phyloP scores from a whole-genome alignment of 2,797 vertebrate genomes.

The Lepilemur septentrionalis region DNA sequence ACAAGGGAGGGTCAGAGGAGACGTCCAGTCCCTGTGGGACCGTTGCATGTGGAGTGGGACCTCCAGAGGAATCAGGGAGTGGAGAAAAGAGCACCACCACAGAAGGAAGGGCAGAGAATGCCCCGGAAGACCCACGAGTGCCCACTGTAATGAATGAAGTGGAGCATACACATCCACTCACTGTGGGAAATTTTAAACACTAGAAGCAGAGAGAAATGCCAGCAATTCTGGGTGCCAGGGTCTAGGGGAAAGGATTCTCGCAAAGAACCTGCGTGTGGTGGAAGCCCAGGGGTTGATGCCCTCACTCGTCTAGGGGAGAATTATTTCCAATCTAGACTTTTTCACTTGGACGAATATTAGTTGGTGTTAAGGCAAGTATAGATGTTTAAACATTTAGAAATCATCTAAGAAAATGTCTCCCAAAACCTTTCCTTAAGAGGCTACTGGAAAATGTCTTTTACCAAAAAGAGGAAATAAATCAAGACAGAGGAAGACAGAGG shows the following conservation, averaged over 20 bases:
- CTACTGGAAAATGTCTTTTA: not conserved
- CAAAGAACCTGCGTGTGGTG: not conserved
- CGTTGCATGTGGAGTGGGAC: rapidly evolving
- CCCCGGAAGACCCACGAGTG: rapidly evolving
- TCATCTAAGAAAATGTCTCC: not conserved
- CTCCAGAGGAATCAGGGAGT: not conserved
- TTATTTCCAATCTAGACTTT: not conserved
- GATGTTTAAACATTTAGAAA: not conserved
- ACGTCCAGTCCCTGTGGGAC: rapidly evolving
- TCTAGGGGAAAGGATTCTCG: not conserved
- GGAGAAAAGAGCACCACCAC: too few relatives aligned
- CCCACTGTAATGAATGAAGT: rapidly evolving
- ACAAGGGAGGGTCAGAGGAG: too few relatives aligned
- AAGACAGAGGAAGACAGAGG: too few relatives aligned
- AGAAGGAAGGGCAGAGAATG: too few relatives aligned
- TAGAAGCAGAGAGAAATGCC: not conserved
- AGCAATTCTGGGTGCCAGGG: too few relatives aligned
- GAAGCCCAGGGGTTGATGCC: rapidly evolving
- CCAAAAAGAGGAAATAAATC: not conserved
- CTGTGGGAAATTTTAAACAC: not conserved
- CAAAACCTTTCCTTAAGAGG: not conserved
- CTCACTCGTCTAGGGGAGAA: not conserved
- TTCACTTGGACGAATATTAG: not conserved
- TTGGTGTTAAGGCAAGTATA: not conserved
- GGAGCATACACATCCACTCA: rapidly evolving